Evolutionary conservation across 2,888 invertebrate species (phyloP), one percentile per base, ranked within the genome.

Genomic region (Cerceris ruficornis): DNA sequence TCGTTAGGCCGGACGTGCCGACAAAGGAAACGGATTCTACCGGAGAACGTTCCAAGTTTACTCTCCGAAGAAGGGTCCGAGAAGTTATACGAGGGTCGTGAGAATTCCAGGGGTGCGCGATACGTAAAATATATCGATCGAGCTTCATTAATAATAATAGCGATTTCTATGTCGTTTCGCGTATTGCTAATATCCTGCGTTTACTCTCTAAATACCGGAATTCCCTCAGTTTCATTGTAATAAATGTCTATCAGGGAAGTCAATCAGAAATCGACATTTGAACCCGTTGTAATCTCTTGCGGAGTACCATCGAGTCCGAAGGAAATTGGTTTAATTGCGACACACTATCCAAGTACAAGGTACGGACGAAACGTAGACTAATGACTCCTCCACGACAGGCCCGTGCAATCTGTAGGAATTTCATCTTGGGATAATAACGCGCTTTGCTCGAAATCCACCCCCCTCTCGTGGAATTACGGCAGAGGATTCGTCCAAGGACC

Each of bases 111-210:
- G 78, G 78, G 76, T 49, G 71, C 17, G 72, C 55, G 68, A 70
- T 68, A 69, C 58, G 49, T 59, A 68, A 76, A 80, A 83, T 76
- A 76, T 80, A 82, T 84, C 74, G 80, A 71, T 69, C 62, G 58
- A 59, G 70, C 79, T 81, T 84, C 83, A 81, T 88, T 88, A 88
- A 88, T 87, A 88, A 88, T 88, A 88, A 86, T 81, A 82, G 55
- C 69, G 57, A 49, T 13, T 7, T 55, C 17, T 43, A 71, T n/a
- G 28, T 39, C 49, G 75, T 70, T 64, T 62, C 60, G 69, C 72
- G 67, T 67, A 54, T 77, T 67, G 65, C n/a, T 39, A 17, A 61
- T 69, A 49, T 69, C 65, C 70, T 77, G 71, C 74, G 80, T 71
- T 73, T 60, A 64, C n/a, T 8, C 13, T 15, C 8, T 50, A 43